Evolutionary conservation across 2,888 invertebrate species (phyloP).

Genomic region (Xiphydria camelus): DNA sequence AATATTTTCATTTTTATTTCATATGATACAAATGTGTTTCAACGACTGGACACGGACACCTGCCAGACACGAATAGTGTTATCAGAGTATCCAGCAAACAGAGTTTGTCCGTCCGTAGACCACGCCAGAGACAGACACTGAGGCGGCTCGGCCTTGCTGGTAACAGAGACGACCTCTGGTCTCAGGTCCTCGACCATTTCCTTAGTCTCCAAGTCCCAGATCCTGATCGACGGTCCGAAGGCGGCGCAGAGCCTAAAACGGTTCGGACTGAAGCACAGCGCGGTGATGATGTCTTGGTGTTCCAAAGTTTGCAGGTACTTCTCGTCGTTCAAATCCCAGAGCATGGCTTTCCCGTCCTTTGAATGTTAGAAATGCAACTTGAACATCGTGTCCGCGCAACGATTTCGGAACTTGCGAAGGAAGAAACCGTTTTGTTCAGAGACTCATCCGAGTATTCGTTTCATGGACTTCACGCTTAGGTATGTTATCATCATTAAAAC

Average conservation of each 20-base stretch:
- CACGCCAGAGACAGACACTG: slow-evolving; percentile 97
- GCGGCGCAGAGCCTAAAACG: slow-evolving; percentile 99
- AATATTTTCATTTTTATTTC: slow-evolving; percentile 32
- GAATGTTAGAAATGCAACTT: slow-evolving; percentile 14
- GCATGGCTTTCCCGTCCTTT: slow-evolving; percentile 96
- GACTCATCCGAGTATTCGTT: no score
- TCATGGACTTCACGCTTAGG: slow-evolving; percentile 30
- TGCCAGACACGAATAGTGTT: slow-evolving; percentile 99
- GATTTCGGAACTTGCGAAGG: no score
- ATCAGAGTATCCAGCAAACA: slow-evolving; percentile 99
- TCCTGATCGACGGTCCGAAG: slow-evolving; percentile 96
- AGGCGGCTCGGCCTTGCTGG: slow-evolving; percentile 86
- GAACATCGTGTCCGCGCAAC: no score
- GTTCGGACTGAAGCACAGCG: slow-evolving; percentile 98
- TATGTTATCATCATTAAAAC: slow-evolving; percentile 12
- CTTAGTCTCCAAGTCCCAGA: slow-evolving; percentile 99
- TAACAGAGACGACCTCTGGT: slow-evolving; percentile 85
- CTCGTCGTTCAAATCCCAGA: slow-evolving; percentile 99
- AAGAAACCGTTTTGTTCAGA: no score
- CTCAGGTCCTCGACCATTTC: slow-evolving; percentile 98
- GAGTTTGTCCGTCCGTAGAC: slow-evolving; percentile 98
- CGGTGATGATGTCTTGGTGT: slow-evolving; percentile 97
- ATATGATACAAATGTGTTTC: slow-evolving; percentile 52
- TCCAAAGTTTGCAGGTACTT: slow-evolving; percentile 98
- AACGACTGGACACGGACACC: slow-evolving; percentile 85